Evolutionary conservation across 2,797 vertebrate genomes (phyloP).

Genomic region (Scolopax rusticola): DNA sequence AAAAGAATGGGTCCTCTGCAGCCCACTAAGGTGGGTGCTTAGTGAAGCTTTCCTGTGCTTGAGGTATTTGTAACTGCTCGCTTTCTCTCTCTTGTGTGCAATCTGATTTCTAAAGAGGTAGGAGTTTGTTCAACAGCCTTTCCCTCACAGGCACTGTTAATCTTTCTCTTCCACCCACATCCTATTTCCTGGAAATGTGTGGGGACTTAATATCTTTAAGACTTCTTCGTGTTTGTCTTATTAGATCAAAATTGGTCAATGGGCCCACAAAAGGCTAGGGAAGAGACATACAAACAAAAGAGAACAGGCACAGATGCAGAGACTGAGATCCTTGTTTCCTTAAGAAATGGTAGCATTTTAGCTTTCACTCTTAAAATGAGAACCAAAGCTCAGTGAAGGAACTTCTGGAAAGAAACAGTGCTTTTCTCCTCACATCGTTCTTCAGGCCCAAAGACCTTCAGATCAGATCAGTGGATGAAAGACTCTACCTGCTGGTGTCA

Average conservation of each 20-base stretch:
- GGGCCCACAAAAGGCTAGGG: background rate
- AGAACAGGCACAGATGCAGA: background rate
- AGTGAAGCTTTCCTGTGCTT: background rate
- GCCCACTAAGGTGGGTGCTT: background rate
- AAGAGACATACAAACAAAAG: background rate
- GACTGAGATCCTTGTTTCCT: background rate
- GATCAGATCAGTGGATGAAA: background rate
- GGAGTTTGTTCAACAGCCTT: constrained; percentile 15
- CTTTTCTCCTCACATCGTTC: background rate
- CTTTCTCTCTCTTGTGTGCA: background rate
- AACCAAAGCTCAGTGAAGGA: background rate
- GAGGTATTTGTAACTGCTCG: background rate
- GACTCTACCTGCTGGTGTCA: background rate
- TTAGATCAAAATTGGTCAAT: background rate
- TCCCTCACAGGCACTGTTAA: background rate
- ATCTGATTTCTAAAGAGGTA: constrained; percentile 3
- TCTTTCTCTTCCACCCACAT: constrained; percentile 24
- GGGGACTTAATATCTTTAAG: background rate
- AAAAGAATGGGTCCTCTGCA: background rate
- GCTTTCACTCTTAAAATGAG: background rate
- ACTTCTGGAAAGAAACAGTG: background rate
- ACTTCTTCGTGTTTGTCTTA: background rate
- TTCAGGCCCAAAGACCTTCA: background rate
- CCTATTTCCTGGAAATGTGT: background rate
- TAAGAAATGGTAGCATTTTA: background rate